Percentiles rank a stretch among this genome's conserved stretches.
Evolutionary conservation across 2,888 invertebrate species (phyloP).

Genomic region (Linnaemya tessellans): DNA sequence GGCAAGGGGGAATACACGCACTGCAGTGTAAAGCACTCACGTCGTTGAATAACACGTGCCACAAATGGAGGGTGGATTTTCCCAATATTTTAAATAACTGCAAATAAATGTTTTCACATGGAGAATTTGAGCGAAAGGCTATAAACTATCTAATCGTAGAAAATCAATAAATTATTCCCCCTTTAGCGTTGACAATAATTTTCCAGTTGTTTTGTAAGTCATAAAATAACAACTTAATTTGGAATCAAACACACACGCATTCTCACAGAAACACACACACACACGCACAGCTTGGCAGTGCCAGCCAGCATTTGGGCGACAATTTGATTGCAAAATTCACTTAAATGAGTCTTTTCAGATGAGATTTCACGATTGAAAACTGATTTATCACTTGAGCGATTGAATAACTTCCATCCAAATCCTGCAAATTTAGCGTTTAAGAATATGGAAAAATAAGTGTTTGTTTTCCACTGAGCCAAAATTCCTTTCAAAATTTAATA

Average conservation of each 20-base stretch:
- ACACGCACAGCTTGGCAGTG: too few species aligned
- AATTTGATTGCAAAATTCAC: too few species aligned
- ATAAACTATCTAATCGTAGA: conserved; percentile 58
- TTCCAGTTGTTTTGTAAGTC: conserved; percentile 60
- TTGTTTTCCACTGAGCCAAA: too few species aligned
- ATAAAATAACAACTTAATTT: conserved; percentile 64
- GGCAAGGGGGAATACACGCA: background rate
- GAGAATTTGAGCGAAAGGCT: background rate
- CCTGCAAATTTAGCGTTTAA: too few species aligned
- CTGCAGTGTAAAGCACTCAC: conserved; percentile 6
- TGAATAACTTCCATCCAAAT: too few species aligned
- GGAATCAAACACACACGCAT: conserved; percentile 10
- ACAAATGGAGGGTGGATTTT: conserved; percentile 52
- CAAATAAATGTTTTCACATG: conserved; percentile 1
- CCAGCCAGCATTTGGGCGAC: too few species aligned
- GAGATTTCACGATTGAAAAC: too few species aligned
- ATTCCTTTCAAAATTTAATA: too few species aligned
- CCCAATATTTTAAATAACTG: conserved; percentile 28
- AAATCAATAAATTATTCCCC: conserved; percentile 51
- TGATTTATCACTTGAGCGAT: too few species aligned
- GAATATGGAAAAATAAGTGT: too few species aligned
- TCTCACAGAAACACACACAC: background rate
- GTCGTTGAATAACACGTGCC: conserved; percentile 61
- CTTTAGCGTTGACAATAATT: conserved; percentile 53
- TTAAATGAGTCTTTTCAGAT: too few species aligned